Evolutionary conservation across 1,140 invertebrate species (phyloP).

Genomic region (Heliothis virescens): DNA sequence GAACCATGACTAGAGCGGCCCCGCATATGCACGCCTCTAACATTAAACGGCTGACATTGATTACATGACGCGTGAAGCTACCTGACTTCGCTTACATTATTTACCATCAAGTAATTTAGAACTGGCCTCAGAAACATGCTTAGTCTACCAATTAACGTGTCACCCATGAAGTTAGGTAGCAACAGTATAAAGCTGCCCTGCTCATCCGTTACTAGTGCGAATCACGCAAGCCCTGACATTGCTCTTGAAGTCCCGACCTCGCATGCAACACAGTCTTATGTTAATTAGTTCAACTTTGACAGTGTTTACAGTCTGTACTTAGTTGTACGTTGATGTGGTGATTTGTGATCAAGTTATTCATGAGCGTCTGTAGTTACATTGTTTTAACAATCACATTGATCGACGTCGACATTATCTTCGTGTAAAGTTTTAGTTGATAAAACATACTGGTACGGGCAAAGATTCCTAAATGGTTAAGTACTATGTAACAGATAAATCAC

Average conservation of each 20-base stretch:
- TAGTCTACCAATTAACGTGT: neutral
- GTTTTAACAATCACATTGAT: too few species aligned
- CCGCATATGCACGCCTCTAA: too few species aligned
- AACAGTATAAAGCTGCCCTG: conserved; percentile 2
- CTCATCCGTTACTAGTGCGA: neutral
- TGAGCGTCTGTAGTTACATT: neutral
- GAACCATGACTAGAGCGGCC: too few species aligned
- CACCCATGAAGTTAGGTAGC: neutral
- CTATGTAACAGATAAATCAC: too few species aligned
- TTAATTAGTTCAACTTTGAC: neutral
- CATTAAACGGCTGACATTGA: too few species aligned
- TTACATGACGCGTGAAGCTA: too few species aligned
- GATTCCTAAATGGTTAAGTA: too few species aligned
- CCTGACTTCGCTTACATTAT: neutral
- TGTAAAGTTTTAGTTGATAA: too few species aligned
- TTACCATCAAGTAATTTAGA: neutral
- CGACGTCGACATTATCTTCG: too few species aligned
- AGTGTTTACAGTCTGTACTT: neutral
- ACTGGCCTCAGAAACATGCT: neutral
- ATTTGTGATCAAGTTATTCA: neutral
- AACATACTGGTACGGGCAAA: too few species aligned
- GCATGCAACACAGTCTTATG: conserved; percentile 13
- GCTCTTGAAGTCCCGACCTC: neutral
- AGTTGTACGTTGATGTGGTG: neutral
- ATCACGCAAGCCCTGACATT: conserved; percentile 32